A percentile compares a stretch with the other conserved stretches of the same genome.
Conservation (phyloP, 2,113 vertebrate species). For the Lepisosteus osseus region DNA sequence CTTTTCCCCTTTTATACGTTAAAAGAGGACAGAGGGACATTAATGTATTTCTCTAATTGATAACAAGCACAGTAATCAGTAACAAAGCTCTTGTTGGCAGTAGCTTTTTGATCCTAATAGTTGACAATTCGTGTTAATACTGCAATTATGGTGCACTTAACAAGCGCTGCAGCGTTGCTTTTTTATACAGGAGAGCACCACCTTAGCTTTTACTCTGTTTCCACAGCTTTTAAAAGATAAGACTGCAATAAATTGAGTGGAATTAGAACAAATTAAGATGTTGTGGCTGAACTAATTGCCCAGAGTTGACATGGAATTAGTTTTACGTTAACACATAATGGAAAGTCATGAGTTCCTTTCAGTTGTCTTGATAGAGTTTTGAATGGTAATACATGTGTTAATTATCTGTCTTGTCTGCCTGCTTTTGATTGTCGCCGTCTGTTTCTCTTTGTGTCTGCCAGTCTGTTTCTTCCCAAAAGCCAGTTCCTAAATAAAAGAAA, state of each 20-base stretch:
- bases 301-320: background rate
- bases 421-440: background rate
- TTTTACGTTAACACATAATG: background rate
- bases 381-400: no score
- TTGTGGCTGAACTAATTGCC: background rate
- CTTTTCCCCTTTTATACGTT: slow-evolving; percentile 52
- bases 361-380: background rate
- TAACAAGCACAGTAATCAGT: slow-evolving; percentile 58
- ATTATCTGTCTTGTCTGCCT: background rate
- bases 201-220: slow-evolving; percentile 28
- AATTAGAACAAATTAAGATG: slow-evolving; percentile 21
- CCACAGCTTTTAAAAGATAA: slow-evolving; percentile 19
- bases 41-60: slow-evolving; percentile 65
- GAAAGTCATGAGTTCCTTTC: background rate
- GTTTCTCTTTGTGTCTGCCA: no score
- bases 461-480: background rate
- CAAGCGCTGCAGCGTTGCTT: slow-evolving; percentile 33
- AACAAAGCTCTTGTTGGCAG: slow-evolving; percentile 47
- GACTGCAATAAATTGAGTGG: background rate
- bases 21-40: slow-evolving; percentile 62
- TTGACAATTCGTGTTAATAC: slow-evolving; percentile 56
- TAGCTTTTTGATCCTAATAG: slow-evolving; percentile 48
- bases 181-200: background rate
- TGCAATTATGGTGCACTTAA: slow-evolving; percentile 42
- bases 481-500: background rate